These are phyloP conservation scores for Teleogryllus oceanicus DNA, from an alignment of 2,888 invertebrate species.

Conservation along the genomic window DNA sequence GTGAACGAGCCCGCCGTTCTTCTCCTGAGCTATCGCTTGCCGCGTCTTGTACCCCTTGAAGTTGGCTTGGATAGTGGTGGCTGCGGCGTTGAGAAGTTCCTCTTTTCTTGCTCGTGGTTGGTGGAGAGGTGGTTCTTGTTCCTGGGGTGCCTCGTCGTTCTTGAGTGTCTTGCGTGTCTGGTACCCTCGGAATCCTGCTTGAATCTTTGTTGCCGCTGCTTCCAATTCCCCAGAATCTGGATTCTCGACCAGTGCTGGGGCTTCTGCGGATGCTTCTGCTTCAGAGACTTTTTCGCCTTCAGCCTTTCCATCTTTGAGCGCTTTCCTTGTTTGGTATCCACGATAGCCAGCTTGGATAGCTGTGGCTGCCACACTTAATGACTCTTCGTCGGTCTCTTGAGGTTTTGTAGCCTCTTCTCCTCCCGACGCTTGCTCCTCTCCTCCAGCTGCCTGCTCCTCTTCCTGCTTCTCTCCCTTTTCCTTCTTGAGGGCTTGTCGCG, in stretches of 20 bases:
- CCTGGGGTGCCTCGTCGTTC: slow-evolving; percentile 47
- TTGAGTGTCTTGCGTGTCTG: slow-evolving; percentile 47
- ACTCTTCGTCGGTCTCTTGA: slow-evolving; percentile 19
- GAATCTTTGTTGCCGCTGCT: slow-evolving; percentile 49
- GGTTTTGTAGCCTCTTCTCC: background rate
- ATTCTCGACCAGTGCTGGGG: background rate
- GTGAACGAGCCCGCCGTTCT: background rate
- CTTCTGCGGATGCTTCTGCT: background rate
- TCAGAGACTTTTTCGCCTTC: slow-evolving; percentile 39
- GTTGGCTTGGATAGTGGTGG: slow-evolving; percentile 38
- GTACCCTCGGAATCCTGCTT: slow-evolving; percentile 50
- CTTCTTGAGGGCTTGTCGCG: slow-evolving; percentile 20
- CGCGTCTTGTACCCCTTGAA: slow-evolving; percentile 38
- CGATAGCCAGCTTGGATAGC: slow-evolving; percentile 50
- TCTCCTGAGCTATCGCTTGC: slow-evolving; percentile 25
- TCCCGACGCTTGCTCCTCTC: background rate
- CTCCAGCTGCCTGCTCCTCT: background rate
- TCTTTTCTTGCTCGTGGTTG: too few species aligned
- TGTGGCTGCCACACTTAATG: slow-evolving; percentile 45
- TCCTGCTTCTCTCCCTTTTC: background rate
- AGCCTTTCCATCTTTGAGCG: slow-evolving; percentile 47
- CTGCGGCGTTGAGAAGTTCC: slow-evolving; percentile 28
- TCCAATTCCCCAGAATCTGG: slow-evolving; percentile 27
- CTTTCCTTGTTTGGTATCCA: slow-evolving; percentile 49
- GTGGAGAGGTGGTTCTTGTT: background rate